Evolutionary conservation across 2,888 invertebrate genomes (phyloP).

Genomic region (Ormyrus labotus): DNA sequence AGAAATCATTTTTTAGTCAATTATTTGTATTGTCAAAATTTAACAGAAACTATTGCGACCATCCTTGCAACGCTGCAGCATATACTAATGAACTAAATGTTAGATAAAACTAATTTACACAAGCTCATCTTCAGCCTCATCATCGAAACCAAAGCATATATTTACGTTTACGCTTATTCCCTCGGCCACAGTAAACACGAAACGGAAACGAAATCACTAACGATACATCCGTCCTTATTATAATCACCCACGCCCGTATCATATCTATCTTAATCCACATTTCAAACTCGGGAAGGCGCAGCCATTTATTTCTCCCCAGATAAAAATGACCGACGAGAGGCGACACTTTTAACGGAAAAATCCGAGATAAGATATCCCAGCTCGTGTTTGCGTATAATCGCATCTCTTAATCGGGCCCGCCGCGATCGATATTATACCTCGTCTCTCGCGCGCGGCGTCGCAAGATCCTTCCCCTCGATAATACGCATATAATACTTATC

Average conservation of each 20-base stretch:
- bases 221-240: too few relatives aligned
- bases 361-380: background rate
- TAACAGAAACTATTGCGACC: too few relatives aligned
- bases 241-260: background rate
- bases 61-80: too few relatives aligned
- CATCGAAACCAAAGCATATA: too few relatives aligned
- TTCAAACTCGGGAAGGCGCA: background rate
- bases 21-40: too few relatives aligned
- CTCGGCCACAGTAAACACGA: too few relatives aligned
- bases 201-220: slow-evolving; percentile 1
- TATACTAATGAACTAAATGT: too few relatives aligned
- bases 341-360: slow-evolving; percentile 13
- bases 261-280: slow-evolving; percentile 14
- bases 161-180: too few relatives aligned
- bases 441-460: background rate
- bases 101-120: too few relatives aligned
- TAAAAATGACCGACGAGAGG: background rate
- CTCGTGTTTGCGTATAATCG: slow-evolving; percentile 27
- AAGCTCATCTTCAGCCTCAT: too few relatives aligned
- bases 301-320: slow-evolving; percentile 25
- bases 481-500: too few relatives aligned
- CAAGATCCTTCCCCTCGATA: slow-evolving; percentile 37
- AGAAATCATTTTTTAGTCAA: too few relatives aligned
- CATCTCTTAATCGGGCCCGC: slow-evolving; percentile 28
- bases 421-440: slow-evolving; percentile 18